Percentiles rank a stretch among this genome's conserved stretches.
phyloP scores from a whole-genome alignment of 1,140 invertebrate genomes.

The Drosophila jambulina region DNA sequence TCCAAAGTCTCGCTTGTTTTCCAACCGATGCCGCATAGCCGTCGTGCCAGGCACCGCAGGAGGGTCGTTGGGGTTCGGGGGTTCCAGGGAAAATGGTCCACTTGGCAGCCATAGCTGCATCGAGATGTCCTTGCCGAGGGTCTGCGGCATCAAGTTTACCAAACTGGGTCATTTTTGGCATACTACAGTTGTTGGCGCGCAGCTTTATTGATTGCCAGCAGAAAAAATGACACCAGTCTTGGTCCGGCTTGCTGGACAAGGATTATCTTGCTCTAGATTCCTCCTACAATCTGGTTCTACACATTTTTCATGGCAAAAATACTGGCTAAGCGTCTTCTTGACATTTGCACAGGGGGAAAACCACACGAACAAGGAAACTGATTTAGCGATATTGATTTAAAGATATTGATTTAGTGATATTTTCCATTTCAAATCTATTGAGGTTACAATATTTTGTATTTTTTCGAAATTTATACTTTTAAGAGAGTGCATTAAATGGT shows the following conservation, averaged over 20 bases:
- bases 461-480: not conserved
- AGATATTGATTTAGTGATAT: not conserved
- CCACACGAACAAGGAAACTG: not conserved
- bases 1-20: slow-evolving; percentile 29
- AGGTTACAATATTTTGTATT: not conserved
- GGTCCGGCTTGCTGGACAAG: slow-evolving; percentile 23
- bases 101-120: slow-evolving; percentile 58
- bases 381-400: not conserved
- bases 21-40: slow-evolving; percentile 13
- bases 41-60: slow-evolving; percentile 33
- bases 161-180: slow-evolving; percentile 76
- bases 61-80: not conserved
- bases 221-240: slow-evolving; percentile 27
- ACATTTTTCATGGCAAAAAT: slow-evolving; percentile 27
- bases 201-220: slow-evolving; percentile 65
- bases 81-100: slow-evolving; percentile 33
- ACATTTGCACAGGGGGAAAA: not conserved
- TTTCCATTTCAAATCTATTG: not conserved
- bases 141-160: slow-evolving; percentile 37
- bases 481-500: not conserved
- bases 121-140: slow-evolving; percentile 46
- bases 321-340: not conserved
- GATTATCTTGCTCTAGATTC: slow-evolving; percentile 29
- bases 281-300: slow-evolving; percentile 5
- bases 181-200: slow-evolving; percentile 42